phyloP scores from a whole-genome alignment of 2,888 invertebrate species.

The Iselma pallidipennis region DNA sequence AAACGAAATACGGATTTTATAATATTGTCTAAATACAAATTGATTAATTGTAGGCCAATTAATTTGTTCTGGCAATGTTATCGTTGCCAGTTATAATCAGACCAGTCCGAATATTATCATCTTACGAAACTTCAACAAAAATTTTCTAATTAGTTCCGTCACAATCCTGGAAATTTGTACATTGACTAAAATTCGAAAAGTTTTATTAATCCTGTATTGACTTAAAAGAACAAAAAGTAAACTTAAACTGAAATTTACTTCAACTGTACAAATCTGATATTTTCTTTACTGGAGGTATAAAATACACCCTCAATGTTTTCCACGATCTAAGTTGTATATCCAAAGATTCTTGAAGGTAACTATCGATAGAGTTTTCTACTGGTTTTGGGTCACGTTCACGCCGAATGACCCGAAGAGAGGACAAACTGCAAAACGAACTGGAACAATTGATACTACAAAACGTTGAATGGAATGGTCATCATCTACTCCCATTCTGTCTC shows the following conservation, averaged over 20 bases:
- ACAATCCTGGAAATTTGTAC: too few species aligned
- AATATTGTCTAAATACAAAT: too few species aligned
- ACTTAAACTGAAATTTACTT: not conserved
- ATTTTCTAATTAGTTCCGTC: too few species aligned
- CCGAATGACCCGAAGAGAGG: conserved; percentile 37
- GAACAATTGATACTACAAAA: conserved; percentile 37
- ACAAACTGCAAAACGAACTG: conserved; percentile 38
- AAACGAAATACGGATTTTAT: too few species aligned
- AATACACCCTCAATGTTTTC: not conserved
- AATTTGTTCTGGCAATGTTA: too few species aligned
- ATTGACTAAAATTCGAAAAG: too few species aligned
- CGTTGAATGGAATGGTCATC: conserved; percentile 28
- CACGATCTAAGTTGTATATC: not conserved
- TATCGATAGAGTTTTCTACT: not conserved
- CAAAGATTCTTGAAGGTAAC: not conserved
- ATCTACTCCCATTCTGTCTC: not conserved
- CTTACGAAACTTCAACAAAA: too few species aligned
- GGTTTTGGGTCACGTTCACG: conserved; percentile 36
- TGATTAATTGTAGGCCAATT: too few species aligned
- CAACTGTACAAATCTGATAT: not conserved
- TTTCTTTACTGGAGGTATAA: not conserved
- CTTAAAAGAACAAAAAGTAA: too few species aligned
- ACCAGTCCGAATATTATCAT: too few species aligned
- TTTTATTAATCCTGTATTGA: too few species aligned
- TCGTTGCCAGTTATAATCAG: too few species aligned